Evolutionary conservation across 2,888 invertebrate genomes (phyloP), one percentile per base, ranked within the genome.

Genomic region (Nymphalis urticae): DNA sequence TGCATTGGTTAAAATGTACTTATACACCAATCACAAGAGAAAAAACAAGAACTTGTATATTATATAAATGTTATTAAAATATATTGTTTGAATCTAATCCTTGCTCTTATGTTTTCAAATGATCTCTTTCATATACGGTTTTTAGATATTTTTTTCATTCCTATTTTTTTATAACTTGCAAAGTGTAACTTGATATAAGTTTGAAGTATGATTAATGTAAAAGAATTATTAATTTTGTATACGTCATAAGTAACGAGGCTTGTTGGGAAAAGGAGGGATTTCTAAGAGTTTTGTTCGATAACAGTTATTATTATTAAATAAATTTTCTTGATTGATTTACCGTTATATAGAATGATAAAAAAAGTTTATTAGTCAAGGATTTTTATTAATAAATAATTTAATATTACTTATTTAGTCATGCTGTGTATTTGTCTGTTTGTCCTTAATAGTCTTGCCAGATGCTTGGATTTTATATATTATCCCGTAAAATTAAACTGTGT

Each of bases 121-220:
- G 66, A 67, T 67, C 66, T 67, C 66, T 67, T 66, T 67, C 66
- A 62, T 56, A 56, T 67, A 56, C 66, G 19, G 42, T 17, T 48
- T 66, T 66, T 62, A 67, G 21, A 42, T 48, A 62, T 21, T 48
- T 36, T 62, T 50, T 36, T 53, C 42, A 50, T 62, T 67, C 36
- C 32, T 62, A 50, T 10, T 48, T 36, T 54, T 51, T 48, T 54
- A 48, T 59, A 59, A 13, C 19, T 32, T 48, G 53, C 51, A 65
- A 24, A 3, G n/a, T 27, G 27, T 58, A 36, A 21, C 36, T 47
- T 59, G 27, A 66, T 47, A 48, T 53, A 60, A 53, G 27, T 60
- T 42, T 32, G 32, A 27, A 19, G 42, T n/a, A 27, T 66, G 19
- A n/a, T 61, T 60, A 17, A 13, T 7, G 32, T 17, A 36, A 32